Conservation (phyloP, 2,113 vertebrate species). For the Uropsilus gracilis region DNA sequence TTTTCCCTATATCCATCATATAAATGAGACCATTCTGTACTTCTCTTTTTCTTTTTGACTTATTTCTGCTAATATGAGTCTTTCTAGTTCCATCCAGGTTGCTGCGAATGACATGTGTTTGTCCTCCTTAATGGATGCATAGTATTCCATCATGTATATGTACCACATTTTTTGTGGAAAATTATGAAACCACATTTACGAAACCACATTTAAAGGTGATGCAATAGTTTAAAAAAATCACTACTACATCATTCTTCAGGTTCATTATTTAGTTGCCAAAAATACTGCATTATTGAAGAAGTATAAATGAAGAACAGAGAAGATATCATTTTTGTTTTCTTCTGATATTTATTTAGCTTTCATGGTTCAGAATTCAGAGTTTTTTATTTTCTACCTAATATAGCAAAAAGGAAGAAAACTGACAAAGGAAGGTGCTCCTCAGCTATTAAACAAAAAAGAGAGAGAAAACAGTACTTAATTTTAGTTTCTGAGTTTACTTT, state of each 20-base stretch:
- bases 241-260: background rate
- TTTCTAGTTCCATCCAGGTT: too few relatives aligned
- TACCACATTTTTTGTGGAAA: too few relatives aligned
- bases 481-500: too few relatives aligned
- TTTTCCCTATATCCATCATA: too few relatives aligned
- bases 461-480: background rate
- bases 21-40: too few relatives aligned
- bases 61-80: too few relatives aligned
- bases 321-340: background rate
- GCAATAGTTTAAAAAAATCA: background rate
- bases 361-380: background rate
- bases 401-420: background rate
- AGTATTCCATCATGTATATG: too few relatives aligned
- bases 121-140: too few relatives aligned
- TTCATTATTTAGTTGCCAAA: background rate
- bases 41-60: too few relatives aligned
- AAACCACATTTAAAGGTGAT: background rate
- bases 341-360: background rate
- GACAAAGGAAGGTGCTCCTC: background rate
- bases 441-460: background rate
- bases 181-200: too few relatives aligned
- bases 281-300: background rate
- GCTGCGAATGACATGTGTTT: too few relatives aligned
- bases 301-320: background rate
- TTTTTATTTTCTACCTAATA: conserved; percentile 18